These are phyloP conservation scores for Bombus consobrinus DNA, from an alignment of 1,140 invertebrate genomes.

Conservation along the genomic window DNA sequence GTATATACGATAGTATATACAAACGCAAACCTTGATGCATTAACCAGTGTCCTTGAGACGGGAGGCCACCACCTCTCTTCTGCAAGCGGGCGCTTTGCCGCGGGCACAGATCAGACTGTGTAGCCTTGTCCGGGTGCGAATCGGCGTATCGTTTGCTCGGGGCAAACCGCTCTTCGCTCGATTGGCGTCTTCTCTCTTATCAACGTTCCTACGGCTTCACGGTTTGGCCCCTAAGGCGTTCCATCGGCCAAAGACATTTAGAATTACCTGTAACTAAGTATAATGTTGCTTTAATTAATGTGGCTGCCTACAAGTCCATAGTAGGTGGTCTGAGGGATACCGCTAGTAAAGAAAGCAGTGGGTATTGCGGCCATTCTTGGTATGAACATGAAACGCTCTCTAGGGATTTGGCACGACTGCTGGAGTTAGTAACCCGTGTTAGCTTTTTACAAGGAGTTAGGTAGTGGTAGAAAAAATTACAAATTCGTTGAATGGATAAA, in stretches of 20 bases:
- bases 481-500: no score
- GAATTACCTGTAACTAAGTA: not conserved
- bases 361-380: no score
- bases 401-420: no score
- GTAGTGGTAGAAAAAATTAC: no score
- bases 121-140: slow-evolving; percentile 24
- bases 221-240: not conserved
- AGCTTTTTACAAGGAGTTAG: no score
- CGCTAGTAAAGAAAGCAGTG: not conserved
- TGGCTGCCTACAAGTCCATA: not conserved
- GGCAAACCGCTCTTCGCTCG: slow-evolving; percentile 40
- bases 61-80: slow-evolving; percentile 28
- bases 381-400: no score
- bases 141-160: slow-evolving; percentile 56
- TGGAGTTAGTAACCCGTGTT: no score
- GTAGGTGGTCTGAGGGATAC: slow-evolving; percentile 6
- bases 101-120: not conserved
- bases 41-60: slow-evolving; percentile 60
- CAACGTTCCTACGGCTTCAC: not conserved
- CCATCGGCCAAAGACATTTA: not conserved
- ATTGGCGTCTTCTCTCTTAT: not conserved
- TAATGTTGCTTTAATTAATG: slow-evolving; percentile 18
- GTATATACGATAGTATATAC: not conserved
- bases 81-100: slow-evolving; percentile 22
- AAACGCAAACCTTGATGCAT: slow-evolving; percentile 41